Evolutionary conservation across 2,113 vertebrate species (phyloP).

Genomic region (Gavialis gangeticus): DNA sequence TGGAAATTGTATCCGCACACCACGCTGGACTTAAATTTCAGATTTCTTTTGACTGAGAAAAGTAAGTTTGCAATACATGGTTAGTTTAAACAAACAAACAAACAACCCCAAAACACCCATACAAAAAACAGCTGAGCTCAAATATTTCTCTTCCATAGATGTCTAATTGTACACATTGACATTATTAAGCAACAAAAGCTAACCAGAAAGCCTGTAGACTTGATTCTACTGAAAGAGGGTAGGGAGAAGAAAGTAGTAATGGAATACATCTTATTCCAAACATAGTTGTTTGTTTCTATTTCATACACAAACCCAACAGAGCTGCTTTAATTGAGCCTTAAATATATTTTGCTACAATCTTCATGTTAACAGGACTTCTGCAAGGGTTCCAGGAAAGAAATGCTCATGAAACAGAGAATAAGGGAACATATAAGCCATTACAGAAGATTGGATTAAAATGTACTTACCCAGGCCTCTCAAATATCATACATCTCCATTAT

Average conservation of each 20-base stretch:
- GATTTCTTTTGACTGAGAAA: constrained; percentile 62
- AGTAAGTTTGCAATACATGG: constrained; percentile 39
- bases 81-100: background rate
- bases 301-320: constrained; percentile 60
- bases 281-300: constrained; percentile 54
- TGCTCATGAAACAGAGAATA: constrained; percentile 81
- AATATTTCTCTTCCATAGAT: background rate
- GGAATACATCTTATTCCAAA: constrained; percentile 46
- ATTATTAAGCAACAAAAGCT: background rate
- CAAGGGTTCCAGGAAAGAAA: constrained; percentile 82
- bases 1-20: constrained; percentile 52
- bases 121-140: background rate
- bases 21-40: constrained; percentile 36
- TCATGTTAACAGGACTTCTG: constrained; percentile 78
- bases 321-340: constrained; percentile 70
- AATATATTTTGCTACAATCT: constrained; percentile 70
- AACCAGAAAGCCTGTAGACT: constrained; percentile 7
- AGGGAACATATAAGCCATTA: constrained; percentile 86
- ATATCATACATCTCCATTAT: constrained; percentile 94
- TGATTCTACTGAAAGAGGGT: background rate
- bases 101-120: constrained; percentile 8
- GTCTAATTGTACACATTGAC: background rate
- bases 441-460: constrained; percentile 88
- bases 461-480: constrained; percentile 88
- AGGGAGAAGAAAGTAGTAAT: constrained; percentile 8